Evolutionary conservation across 2,797 vertebrate species (phyloP), one percentile per base, ranked within the genome.

Genomic region (Vireo griseus): DNA sequence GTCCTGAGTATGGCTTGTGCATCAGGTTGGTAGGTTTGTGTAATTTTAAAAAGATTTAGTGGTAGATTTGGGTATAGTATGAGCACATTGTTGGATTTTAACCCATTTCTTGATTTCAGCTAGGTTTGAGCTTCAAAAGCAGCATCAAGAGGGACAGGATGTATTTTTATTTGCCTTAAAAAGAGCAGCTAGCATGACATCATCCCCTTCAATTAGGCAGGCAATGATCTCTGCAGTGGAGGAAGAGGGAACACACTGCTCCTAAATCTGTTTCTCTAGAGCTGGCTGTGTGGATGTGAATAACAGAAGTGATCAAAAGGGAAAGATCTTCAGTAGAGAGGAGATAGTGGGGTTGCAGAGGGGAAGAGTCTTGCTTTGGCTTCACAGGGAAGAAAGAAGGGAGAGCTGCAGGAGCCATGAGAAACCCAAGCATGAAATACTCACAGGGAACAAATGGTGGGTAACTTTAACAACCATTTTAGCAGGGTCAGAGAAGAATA

Each of bases 91-190:
- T 52, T 91, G 91, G 84, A 88, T 94, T 75, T 95, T 83, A 91
- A 95, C 52, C 28, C 13, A 7, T 51, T 79, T 92, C 31, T 87
- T 82, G 57, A 29, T 85, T 89, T 74, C 78, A 67, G 63, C 48
- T 84, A 67, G 45, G 71, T 85, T 65, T 82, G 52, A 67, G 28
- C 63, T 90, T 95, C 77, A 74, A 93, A 94, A 77, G 72, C 63
- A 94, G 65, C 75, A 69, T 87, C 61, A 68, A 65, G 77, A 87
- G 84, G 58, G 80, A 85, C 63, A 87, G 77, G 52, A 88, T 93
- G 63, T 85, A 54, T 90, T 96, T 96, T 95, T 90, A 89, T 90
- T 92, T 94, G 75, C 78, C 74, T 92, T 84, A 92, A 95, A 94
- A 95, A 88, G 78, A 80, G 54, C 92, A 96, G 81, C 84, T 90